Base-by-base conservation (phyloP, 2,888 invertebrate species). In the Morpho deidamia region DNA sequence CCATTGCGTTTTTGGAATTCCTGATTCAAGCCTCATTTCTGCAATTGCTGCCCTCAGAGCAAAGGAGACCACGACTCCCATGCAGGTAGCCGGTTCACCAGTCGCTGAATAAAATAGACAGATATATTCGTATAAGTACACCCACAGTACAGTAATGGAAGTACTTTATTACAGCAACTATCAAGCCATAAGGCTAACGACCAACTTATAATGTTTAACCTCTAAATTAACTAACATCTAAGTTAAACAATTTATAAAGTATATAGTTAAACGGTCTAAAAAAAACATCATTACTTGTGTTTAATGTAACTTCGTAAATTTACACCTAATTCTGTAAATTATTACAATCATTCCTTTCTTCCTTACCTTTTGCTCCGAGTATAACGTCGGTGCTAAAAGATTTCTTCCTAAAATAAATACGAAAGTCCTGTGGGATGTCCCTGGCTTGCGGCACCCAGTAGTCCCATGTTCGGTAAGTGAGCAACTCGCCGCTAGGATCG, bases 401-500 rank as follows among this genome's bases (percentile, higher is more conserved):
- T 53, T 93, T 92, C 63, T 92, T 91, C 32, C 91, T 82, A 50
- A 96, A 87, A 48, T 92, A 91, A 1, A 95, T 84, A 51, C 94
- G 90, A 62, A 95, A 93, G 73, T 95, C 94, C 14, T 92, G 88
- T 0, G 95, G 95, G 61, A 95, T 95, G 64, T 95, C 95, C 70
- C 92, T 94, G 0, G 91, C 91, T 7, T 93, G 92, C 0, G 95
- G 95, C 0, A 93, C 92, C 66, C 93, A 92, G 70, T 95, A 95
- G 60, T 91, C 92, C 96, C 96, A 96, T 3, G 96, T 94, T 42
- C 95, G 91, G 65, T 94, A 91, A 0, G 95, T 95, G 3, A 94
- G 78, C 1, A 95, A 72, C 67, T 92, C 90, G 0, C 95, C 96
- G 9, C 87, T 72, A 0, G 87, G 81, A 9, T 92, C 88, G 64